Evolutionary conservation across 2,113 vertebrate species (phyloP), one percentile per base, ranked within the genome.

Genomic region (Andinoacara biseriatus): DNA sequence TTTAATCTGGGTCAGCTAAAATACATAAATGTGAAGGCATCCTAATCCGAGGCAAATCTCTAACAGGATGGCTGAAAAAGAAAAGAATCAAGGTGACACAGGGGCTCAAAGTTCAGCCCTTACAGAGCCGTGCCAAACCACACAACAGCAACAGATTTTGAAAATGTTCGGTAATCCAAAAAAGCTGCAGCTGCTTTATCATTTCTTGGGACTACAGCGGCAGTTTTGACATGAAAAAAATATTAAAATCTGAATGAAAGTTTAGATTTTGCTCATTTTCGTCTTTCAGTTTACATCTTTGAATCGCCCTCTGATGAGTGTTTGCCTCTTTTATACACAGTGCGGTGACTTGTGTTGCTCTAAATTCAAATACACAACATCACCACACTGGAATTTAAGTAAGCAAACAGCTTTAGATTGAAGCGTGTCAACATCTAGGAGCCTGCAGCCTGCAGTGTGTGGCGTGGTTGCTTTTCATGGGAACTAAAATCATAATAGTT

Each of bases 221-320:
- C 24, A 24, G 63, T 1, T 67, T 46, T 46, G 14, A 76, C 3
- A 52, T 31, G 20, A 72, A 7, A 10, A 43, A n/a, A 10, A 57
- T 52, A 46, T 3, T 57, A 29, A 17, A 29, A 6, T 49, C 20
- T n/a, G 15, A 10, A 7, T 26, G 14, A 58, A 63, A 59, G 40
- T 65, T 40, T 52, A 40, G 10, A 18, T 31, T 31, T 52, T 14
- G 22, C 17, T 57, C 1, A 67, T 89, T 83, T 87, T 35, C n/a
- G 54, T 40, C 17, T 10, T 58, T 76, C 77, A 69, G 80, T 77
- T 82, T 74, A 59, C 31, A 77, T 43, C 69, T 57, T 86, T 82
- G 60, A 38, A 75, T 10, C 57, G 11, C 59, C 76, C 43, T 80
- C 15, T 87, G 88, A 87, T 79, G 78, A 57, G 80, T 74, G 60